phyloP scores from a whole-genome alignment of 2,797 vertebrate species.

The Molothrus aeneus region DNA sequence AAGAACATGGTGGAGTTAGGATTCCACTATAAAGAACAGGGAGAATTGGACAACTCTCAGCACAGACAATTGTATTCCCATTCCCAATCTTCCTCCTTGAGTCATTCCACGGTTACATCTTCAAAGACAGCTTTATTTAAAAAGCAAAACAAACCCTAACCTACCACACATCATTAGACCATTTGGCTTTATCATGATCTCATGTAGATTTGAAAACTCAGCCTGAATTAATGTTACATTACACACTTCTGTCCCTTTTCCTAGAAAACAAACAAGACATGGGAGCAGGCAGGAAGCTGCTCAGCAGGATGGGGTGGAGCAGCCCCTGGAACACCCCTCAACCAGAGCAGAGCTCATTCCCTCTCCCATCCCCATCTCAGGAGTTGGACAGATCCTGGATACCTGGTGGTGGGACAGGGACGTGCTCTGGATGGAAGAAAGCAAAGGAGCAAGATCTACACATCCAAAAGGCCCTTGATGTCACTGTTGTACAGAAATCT shows the following conservation, averaged over 20 bases:
- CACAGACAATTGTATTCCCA: background rate
- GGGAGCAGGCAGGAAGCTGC: background rate
- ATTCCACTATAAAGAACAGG: background rate
- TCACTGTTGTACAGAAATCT: background rate
- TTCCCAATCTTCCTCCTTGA: background rate
- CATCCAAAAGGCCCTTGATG: background rate
- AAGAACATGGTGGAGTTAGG: background rate
- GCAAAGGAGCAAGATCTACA: background rate
- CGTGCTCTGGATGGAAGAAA: background rate
- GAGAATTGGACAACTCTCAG: background rate
- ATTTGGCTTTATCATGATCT: background rate
- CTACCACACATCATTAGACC: background rate
- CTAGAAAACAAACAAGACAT: accelerated
- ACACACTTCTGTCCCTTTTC: background rate
- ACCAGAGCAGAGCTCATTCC: background rate
- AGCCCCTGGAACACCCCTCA: background rate
- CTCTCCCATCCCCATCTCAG: background rate
- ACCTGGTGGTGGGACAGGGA: accelerated
- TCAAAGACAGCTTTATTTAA: background rate
- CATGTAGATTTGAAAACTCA: background rate
- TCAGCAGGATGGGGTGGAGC: background rate
- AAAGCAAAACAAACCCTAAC: background rate
- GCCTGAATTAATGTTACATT: accelerated
- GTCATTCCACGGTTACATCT: background rate
- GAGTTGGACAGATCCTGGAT: background rate